Evolutionary conservation across 2,113 vertebrate genomes (phyloP), one percentile per base, ranked within the genome.

Genomic region (Malaclemys terrapin): DNA sequence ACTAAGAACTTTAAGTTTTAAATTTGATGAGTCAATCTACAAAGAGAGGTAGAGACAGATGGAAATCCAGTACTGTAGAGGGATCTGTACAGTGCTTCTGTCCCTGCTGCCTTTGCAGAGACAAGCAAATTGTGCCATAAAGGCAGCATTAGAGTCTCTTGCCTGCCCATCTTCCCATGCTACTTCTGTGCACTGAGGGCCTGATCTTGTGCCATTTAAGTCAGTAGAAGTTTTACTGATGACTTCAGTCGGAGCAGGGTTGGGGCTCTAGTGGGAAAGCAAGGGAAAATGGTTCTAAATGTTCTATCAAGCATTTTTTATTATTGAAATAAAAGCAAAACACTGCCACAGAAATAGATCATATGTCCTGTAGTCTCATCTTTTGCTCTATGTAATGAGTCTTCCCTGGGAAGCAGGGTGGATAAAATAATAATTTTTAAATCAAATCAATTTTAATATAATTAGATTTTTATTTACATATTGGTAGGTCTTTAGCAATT

Each of bases 281-380:
- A 25, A 27, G 10, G 56, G 56, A 27, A 57, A 57, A 57, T 10
- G 56, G 24, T 57, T 25, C 56, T 57, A 57, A 54, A 22, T 22
- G 96, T 97, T 98, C 98, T 98, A 98, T 97, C 97, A 97, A 97
- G 97, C 98, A 59, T 89, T 82, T 95, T 98, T 98, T 98, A 98
- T 98, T 98, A 98, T 98, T 98, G 98, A 99, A 98, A 98, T 97
- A 97, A 98, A 99, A 99, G 97, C 98, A 98, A 82, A 98, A 98
- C 98, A 98, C 98, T 99, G 98, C 98, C 95, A 84, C 97, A 91
- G 98, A 96, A 94, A 81, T 94, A 88, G 91, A 76, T 88, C 76
- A 87, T 82, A 89, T 56, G 2, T 59, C 52, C 62, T 94, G 72
- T 62, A 91, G 95, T 89, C 88, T 93, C 88, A 94, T 84, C 88